Evolutionary conservation across 1,140 invertebrate species (phyloP).

Genomic region (Brachystomella parvula): DNA sequence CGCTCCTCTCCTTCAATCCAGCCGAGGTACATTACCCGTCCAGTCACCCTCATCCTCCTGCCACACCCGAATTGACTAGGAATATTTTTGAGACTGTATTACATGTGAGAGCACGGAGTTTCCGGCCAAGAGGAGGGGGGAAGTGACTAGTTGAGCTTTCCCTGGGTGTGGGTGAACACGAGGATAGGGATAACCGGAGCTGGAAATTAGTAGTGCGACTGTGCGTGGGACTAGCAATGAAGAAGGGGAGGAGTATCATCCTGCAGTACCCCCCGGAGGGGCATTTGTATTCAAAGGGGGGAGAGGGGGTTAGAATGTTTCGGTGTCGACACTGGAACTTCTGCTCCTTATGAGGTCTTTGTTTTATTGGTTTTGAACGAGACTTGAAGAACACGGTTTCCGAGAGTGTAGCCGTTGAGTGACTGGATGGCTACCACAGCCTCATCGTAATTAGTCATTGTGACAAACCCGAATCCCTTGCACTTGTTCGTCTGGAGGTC

Average conservation of each 20-base stretch:
- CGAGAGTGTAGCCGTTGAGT: slow-evolving; percentile 93
- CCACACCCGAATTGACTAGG: background rate
- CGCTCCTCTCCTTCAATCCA: background rate
- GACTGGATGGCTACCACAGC: slow-evolving; percentile 94
- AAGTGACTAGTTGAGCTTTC: slow-evolving; percentile 12
- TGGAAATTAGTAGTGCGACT: background rate
- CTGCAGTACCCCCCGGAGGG: no score
- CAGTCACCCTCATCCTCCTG: background rate
- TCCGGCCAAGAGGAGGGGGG: background rate
- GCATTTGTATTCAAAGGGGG: no score
- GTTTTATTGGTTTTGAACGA: slow-evolving; percentile 95
- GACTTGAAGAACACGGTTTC: slow-evolving; percentile 95
- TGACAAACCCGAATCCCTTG: slow-evolving; percentile 99
- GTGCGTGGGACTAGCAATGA: background rate
- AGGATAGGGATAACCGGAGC: background rate
- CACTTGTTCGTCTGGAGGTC: slow-evolving; percentile 98
- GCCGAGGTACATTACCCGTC: background rate
- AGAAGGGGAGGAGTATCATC: background rate
- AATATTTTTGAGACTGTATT: background rate
- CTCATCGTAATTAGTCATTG: slow-evolving; percentile 99
- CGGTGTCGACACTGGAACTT: no score
- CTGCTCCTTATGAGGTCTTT: slow-evolving; percentile 71
- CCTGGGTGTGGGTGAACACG: background rate
- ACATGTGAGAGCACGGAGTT: background rate
- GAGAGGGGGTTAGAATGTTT: no score